A percentile compares a stretch with the other conserved stretches of the same genome.
Conservation (phyloP, 2,797 vertebrate genomes). For the Malurus splendens region DNA sequence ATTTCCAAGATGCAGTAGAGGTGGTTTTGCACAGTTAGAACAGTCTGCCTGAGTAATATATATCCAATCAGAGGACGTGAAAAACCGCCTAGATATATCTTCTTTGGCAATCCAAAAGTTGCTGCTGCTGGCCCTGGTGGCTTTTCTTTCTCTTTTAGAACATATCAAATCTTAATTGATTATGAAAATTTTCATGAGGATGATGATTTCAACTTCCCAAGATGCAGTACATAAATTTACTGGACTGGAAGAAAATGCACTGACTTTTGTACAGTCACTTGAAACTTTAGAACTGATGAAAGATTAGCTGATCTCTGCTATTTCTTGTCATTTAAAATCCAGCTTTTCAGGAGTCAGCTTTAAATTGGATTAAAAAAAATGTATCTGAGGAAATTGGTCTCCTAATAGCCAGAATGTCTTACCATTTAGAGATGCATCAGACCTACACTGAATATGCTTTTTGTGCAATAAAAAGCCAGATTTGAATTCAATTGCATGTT, state of each 20-base stretch:
- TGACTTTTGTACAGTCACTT: neutral
- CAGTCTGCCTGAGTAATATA: neutral
- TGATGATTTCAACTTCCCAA: neutral
- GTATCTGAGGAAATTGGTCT: neutral
- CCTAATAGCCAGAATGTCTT: neutral
- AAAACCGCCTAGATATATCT: neutral
- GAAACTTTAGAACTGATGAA: neutral
- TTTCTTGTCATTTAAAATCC: neutral
- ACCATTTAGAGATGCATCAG: neutral
- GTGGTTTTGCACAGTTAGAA: neutral
- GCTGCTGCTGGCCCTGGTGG: neutral
- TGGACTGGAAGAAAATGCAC: neutral
- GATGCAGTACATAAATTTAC: neutral
- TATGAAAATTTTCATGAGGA: neutral
- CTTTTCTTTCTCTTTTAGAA: neutral
- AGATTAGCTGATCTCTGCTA: neutral
- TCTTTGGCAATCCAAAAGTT: neutral
- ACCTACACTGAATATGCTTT: neutral
- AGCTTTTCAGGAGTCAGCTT: neutral
- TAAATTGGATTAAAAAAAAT: neutral
- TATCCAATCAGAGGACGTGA: neutral
- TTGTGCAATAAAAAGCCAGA: neutral
- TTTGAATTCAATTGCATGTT: conserved; percentile 16
- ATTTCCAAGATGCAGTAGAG: neutral
- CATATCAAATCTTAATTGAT: neutral